Percentiles rank a stretch among this genome's conserved stretches.
These are phyloP conservation scores for Eretmochelys imbricata DNA, from an alignment of 2,113 vertebrate genomes.

Conservation along the genomic window DNA sequence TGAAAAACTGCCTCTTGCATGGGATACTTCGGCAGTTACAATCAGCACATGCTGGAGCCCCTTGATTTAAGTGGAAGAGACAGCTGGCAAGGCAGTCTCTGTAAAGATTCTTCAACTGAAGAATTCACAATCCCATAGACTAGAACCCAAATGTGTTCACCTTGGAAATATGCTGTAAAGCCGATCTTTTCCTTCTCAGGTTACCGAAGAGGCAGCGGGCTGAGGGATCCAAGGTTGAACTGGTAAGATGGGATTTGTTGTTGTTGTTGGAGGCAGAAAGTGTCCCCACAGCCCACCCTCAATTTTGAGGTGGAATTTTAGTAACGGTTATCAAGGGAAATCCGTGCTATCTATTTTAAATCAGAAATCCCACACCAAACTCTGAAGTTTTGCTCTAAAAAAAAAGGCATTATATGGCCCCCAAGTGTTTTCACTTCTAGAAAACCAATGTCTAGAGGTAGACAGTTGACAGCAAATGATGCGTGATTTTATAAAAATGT, in stretches of 20 bases:
- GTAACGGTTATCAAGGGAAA: not conserved
- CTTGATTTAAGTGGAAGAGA: not conserved
- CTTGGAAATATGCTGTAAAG: not conserved
- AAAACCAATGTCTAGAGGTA: not conserved
- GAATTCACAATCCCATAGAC: not conserved
- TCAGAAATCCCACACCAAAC: not conserved
- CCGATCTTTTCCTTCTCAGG: not conserved
- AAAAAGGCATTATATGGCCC: not conserved
- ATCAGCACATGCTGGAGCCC: not conserved
- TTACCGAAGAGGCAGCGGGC: too few relatives aligned
- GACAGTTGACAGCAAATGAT: not conserved
- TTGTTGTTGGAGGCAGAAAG: too few relatives aligned
- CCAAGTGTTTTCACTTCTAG: not conserved
- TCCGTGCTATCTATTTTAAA: not conserved
- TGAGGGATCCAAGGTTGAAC: too few relatives aligned
- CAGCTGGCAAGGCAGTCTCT: not conserved
- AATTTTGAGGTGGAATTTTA: not conserved
- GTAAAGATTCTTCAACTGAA: accelerated
- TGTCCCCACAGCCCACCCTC: too few relatives aligned
- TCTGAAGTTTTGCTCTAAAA: not conserved
- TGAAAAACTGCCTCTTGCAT: not conserved
- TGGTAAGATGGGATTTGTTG: too few relatives aligned
- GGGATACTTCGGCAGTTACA: not conserved
- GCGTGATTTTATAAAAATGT: not conserved
- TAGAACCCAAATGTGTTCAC: not conserved